These are phyloP conservation scores for Chamaea fasciata DNA, from an alignment of 2,113 vertebrate species.

Conservation along the genomic window DNA sequence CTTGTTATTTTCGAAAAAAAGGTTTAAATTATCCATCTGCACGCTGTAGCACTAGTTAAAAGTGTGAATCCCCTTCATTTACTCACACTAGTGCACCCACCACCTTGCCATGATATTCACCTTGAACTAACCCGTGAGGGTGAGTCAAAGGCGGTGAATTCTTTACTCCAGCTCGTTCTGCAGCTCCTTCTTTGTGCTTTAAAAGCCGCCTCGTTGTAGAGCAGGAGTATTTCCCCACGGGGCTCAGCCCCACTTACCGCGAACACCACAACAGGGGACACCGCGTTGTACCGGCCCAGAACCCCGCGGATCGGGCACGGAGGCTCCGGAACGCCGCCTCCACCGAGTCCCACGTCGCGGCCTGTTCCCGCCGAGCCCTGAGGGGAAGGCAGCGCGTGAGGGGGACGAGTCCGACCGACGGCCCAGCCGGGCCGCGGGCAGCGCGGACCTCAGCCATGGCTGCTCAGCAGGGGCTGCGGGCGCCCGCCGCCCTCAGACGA, in stretches of 20 bases:
- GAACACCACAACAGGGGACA: fast-evolving
- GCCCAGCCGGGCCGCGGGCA: not conserved
- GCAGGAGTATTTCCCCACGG: not conserved
- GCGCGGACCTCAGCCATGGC: slow-evolving; percentile 37
- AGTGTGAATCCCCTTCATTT: not conserved
- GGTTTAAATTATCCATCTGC: fast-evolving
- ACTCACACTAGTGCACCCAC: not conserved
- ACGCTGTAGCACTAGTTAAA: fast-evolving
- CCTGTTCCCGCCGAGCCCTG: not conserved
- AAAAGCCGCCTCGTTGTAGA: fast-evolving
- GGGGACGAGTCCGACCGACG: not conserved
- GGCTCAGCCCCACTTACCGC: not conserved
- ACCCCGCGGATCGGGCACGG: not conserved
- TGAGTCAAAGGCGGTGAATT: fast-evolving
- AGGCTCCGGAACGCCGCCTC: not conserved
- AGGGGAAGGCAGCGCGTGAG: not conserved
- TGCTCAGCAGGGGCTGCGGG: slow-evolving; percentile 45
- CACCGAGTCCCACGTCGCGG: not conserved
- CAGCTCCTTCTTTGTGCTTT: not conserved
- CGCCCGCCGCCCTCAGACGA: slow-evolving; percentile 47
- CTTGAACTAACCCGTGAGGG: fast-evolving
- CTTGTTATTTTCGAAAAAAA: too few species aligned
- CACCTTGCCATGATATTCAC: fast-evolving
- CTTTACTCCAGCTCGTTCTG: too few species aligned
- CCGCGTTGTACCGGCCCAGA: too few species aligned